Conservation (phyloP, 2,113 vertebrate genomes). For the Embiotoca jacksoni region DNA sequence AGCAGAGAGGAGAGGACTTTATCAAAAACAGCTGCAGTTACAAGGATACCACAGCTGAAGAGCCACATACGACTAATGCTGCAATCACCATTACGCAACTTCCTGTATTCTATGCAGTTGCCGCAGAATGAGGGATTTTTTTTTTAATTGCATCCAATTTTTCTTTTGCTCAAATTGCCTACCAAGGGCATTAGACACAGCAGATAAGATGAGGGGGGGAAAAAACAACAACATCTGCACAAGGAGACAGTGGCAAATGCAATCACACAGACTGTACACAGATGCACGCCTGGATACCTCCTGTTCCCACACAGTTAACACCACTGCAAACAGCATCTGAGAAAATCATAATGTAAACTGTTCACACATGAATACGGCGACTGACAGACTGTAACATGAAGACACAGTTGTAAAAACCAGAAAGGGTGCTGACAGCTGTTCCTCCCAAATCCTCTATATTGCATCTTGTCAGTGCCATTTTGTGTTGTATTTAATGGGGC, state of each 20-base stretch:
- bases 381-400: conserved; percentile 56
- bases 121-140: conserved; percentile 2
- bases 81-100: conserved; percentile 24
- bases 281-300: conserved; percentile 5
- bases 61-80: conserved; percentile 13
- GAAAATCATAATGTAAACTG: conserved; percentile 47
- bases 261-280: conserved; percentile 30
- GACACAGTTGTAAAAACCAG: conserved; percentile 49
- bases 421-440: conserved; percentile 57
- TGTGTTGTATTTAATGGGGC: conserved; percentile 43
- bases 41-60: conserved; percentile 23
- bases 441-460: conserved; percentile 47
- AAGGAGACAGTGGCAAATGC: neutral
- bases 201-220: neutral
- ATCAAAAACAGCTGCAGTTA: conserved; percentile 52
- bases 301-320: conserved; percentile 27
- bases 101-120: conserved; percentile 18
- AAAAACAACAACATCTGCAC: no score
- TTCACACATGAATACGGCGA: conserved; percentile 43
- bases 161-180: conserved; percentile 9
- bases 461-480: conserved; percentile 26
- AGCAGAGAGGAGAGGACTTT: conserved; percentile 51
- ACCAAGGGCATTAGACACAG: conserved; percentile 20
- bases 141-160: conserved; percentile 4
- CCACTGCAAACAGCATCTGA: conserved; percentile 26